Evolutionary conservation across 2,888 invertebrate genomes (phyloP), one percentile per base, ranked within the genome.

Genomic region (Diadegma fenestrale): DNA sequence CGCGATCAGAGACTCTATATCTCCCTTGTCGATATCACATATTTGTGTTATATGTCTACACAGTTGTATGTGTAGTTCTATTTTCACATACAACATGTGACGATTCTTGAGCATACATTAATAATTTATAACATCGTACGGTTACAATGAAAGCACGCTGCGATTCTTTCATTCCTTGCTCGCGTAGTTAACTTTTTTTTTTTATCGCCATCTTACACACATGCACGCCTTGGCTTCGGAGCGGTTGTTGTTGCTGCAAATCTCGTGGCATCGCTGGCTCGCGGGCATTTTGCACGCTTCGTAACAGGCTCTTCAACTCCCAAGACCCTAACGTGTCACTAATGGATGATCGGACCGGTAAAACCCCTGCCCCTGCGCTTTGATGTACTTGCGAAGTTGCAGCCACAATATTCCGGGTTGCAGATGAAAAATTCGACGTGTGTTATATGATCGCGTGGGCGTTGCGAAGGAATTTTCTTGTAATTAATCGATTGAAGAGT

Each of bases 211-310:
- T 54, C 6, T 8, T 71, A 8, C 45, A 45, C 61, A 63, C n/a
- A 75, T 61, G 37, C 58, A 63, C 19, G 64, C 14, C 54, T 64
- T 41, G 72, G 26, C 22, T 71, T 72, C 48, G 22, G 17, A 45
- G 73, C 26, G 58, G 77, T 61, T 33, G 54, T 73, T 72, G 78
- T 73, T 63, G 19, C 61, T 73, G 66, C 73, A 30, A 83, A 78
- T 26, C 73, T 45, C 37, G 48, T 68, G 68, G 45, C 43, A 45
- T 68, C 64, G 73, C 68, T 61, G 69, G 73, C 72, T 78, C 58
- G 82, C 71, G 72, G 72, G 78, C 83, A 79, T 83, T 83, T 73
- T 80, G 80, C 84, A 84, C 84, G 84, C 76, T 80, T 80, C 80
- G 80, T 84, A 80, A 84, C 80, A 51, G 72, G 80, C 84, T 84